Base-by-base conservation (phyloP, 2,797 vertebrate species). In the Carcharodon carcharias region DNA sequence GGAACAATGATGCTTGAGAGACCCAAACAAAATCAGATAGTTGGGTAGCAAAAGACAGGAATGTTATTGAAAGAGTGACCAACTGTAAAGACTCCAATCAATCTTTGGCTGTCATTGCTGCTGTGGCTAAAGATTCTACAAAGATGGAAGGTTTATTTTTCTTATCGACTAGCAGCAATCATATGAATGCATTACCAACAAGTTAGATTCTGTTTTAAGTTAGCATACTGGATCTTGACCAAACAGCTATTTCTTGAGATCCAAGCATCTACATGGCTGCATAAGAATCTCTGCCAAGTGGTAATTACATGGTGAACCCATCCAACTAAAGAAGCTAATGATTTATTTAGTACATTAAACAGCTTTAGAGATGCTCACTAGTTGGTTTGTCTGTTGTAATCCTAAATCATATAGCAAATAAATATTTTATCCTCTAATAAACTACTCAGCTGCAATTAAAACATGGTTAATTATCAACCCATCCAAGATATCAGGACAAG, bases 281-380 rank as follows among this genome's bases (percentile, higher is more conserved):
- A 23, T 23, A 85, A 71, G 63, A 95, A 95, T 69, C 45, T 95
- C 67, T 73, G 94, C 69, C 69, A 77, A 50, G 26, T 31, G 73
- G n/a, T 71, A 54, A 73, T 95, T 95, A 95, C 16, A n/a, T n/a
- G 28, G 11, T 95, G 54, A 56, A 95, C 26, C 94, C 69, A 58
- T 56, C 50, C 18, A 71, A 73, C 94, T 77, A 56, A 95, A 56
- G 50, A 95, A 77, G 28, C 94, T 95, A 56, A 95, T 95, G 67
- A 95, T 95, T 95, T 77, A 95, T 95, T 95, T 45, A 95, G 50
- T 21, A 95, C 31, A n/a, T 54, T 95, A 77, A 95, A 95, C 50
- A 95, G 69, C 69, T 58, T 1, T 77, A 95, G 71, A 95, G 14
- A 65, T 69, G 21, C 40, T 67, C 63, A 95, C 63, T 45, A 95